Percentiles rank a stretch among this genome's conserved stretches.
phyloP scores from a whole-genome alignment of 2,113 vertebrate species.

The Planiliza haematocheilus region DNA sequence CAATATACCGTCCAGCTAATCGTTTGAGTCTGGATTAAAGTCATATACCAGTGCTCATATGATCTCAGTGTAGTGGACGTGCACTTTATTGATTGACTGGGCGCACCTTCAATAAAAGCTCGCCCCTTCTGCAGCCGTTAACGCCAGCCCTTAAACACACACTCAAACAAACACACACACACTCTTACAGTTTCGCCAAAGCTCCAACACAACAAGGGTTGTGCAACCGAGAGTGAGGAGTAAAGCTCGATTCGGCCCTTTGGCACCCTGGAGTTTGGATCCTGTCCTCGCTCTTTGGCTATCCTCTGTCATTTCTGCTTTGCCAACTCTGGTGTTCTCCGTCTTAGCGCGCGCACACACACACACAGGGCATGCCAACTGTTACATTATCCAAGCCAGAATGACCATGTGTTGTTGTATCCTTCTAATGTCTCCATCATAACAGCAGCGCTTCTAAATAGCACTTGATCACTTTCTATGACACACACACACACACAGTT shows the following conservation, averaged over 20 bases:
- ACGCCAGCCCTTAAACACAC: slow-evolving; percentile 14
- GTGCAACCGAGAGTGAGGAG: slow-evolving; percentile 32
- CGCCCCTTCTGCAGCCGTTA: slow-evolving; percentile 9
- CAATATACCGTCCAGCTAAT: not conserved
- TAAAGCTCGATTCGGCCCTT: slow-evolving; percentile 59
- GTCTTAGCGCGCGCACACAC: slow-evolving; percentile 26
- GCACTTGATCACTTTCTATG: slow-evolving; percentile 54
- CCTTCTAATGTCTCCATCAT: slow-evolving; percentile 73
- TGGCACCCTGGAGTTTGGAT: slow-evolving; percentile 68
- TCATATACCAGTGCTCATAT: not conserved
- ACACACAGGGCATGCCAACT: slow-evolving; percentile 67
- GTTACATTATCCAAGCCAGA: slow-evolving; percentile 67
- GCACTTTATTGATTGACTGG: slow-evolving; percentile 49
- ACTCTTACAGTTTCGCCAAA: slow-evolving; percentile 22
- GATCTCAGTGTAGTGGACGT: slow-evolving; percentile 15
- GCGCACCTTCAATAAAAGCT: slow-evolving; percentile 54
- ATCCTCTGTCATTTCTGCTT: slow-evolving; percentile 43
- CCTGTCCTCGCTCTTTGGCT: slow-evolving; percentile 62
- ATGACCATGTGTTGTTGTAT: slow-evolving; percentile 79
- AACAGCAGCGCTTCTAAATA: slow-evolving; percentile 53
- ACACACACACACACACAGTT: slow-evolving; percentile 12
- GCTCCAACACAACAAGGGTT: slow-evolving; percentile 28
- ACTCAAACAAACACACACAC: slow-evolving; percentile 9
- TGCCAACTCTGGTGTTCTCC: slow-evolving; percentile 46
- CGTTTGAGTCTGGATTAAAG: not conserved